Percentiles rank a stretch among this genome's conserved stretches.
These are phyloP conservation scores for Dunckerocampus dactyliophorus DNA, from an alignment of 2,113 vertebrate genomes.

Conservation along the genomic window DNA sequence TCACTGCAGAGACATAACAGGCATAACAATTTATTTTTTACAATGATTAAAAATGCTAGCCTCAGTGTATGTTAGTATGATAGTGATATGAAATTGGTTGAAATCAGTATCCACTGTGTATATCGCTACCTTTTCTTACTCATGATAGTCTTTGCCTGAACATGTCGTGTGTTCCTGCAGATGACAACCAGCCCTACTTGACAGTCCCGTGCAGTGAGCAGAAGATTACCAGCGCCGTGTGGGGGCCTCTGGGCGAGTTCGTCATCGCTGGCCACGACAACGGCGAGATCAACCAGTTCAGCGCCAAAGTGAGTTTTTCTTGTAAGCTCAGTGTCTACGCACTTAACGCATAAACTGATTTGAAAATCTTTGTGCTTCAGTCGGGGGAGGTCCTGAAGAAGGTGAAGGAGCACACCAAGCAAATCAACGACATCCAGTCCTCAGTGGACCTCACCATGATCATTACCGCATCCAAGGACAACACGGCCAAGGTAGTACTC, in stretches of 20 bases:
- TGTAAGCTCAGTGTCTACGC: background rate
- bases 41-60: no score
- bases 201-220: constrained; percentile 88
- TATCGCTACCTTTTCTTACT: no score
- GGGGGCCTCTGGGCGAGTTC: constrained; percentile 93
- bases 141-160: no score
- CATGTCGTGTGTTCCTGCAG: constrained; percentile 52
- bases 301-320: constrained; percentile 81
- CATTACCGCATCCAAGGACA: constrained; percentile 95
- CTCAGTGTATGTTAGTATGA: no score
- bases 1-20: no score
- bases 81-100: no score
- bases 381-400: constrained; percentile 86
- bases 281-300: constrained; percentile 93
- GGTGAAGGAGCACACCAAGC: constrained; percentile 90
- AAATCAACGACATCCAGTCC: constrained; percentile 95
- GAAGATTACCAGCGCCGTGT: constrained; percentile 96
- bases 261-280: constrained; percentile 91
- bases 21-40: no score
- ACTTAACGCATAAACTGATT: no score
- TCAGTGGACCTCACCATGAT: constrained; percentile 95
- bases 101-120: no score
- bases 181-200: constrained; percentile 90
- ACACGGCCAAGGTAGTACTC: constrained; percentile 88
- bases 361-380: constrained; percentile 51